Evolutionary conservation across 2,113 vertebrate genomes (phyloP).

Genomic region (Neotragus moschatus): DNA sequence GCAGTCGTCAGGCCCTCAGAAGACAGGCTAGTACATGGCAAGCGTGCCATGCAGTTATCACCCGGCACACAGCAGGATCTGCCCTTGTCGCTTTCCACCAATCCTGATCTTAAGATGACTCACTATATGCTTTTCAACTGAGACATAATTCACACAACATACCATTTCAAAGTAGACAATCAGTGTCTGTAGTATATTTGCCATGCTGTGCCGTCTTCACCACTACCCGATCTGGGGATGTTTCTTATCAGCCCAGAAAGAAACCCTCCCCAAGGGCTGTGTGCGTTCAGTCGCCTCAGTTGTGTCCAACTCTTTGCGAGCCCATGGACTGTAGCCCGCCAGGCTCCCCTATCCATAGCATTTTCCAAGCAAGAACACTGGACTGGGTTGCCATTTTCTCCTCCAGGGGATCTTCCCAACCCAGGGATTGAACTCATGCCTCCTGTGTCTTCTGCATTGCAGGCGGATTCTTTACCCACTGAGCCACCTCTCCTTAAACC

Average conservation of each 20-base stretch:
- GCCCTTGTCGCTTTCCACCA: background rate
- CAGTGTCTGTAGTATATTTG: background rate
- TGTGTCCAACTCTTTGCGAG: background rate
- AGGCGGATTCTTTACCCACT: background rate
- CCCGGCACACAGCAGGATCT: rapidly evolving
- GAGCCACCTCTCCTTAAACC: background rate
- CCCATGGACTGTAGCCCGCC: background rate
- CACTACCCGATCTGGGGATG: background rate
- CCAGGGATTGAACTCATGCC: background rate
- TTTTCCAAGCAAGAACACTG: background rate
- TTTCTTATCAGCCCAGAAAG: background rate
- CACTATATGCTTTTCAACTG: background rate
- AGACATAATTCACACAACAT: background rate
- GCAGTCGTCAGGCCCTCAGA: background rate
- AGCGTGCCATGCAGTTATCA: rapidly evolving
- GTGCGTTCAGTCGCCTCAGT: background rate
- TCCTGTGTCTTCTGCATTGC: background rate
- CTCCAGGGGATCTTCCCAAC: background rate
- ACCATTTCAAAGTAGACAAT: background rate
- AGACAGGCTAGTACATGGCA: rapidly evolving
- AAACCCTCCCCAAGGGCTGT: rapidly evolving
- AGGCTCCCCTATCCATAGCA: background rate
- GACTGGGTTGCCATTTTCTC: background rate
- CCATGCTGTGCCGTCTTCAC: background rate
- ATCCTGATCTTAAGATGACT: background rate